Evolutionary conservation across 2,888 invertebrate species (phyloP).

Genomic region (Synergus itoensis): DNA sequence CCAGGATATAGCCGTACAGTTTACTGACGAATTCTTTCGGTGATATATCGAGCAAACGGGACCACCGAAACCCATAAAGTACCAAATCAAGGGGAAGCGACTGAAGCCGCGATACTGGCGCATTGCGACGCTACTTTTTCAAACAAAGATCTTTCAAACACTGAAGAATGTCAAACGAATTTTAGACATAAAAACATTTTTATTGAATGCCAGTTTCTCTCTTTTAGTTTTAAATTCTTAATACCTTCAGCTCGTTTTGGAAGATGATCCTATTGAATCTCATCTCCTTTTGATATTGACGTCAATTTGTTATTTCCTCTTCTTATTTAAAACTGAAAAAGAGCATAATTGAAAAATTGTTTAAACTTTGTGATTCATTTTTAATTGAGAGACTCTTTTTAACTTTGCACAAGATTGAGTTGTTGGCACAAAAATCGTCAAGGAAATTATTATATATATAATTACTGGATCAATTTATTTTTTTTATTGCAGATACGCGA

Average conservation of each 20-base stretch:
- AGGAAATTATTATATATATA: neutral
- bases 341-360: no score
- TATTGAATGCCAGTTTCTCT: neutral
- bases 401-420: neutral
- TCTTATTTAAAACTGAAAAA: no score
- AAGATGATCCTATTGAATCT: neutral
- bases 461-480: conserved; percentile 17
- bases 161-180: neutral
- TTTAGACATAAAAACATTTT: neutral
- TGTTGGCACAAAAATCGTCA: neutral
- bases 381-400: neutral
- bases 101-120: conserved; percentile 14
- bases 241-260: no score
- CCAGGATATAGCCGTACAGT: conserved; percentile 22
- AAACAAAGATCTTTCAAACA: neutral
- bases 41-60: conserved; percentile 32
- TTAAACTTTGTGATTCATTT: neutral
- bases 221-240: neutral
- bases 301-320: neutral
- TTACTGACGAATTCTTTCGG: conserved; percentile 33
- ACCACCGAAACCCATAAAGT: conserved; percentile 28
- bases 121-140: conserved; percentile 11
- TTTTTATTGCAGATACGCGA: neutral
- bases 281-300: neutral
- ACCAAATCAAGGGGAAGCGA: conserved; percentile 6